Percentiles rank a stretch among this genome's conserved stretches.
These are phyloP conservation scores for Dynastes grantii DNA, from an alignment of 2,888 invertebrate genomes.

Conservation along the genomic window DNA sequence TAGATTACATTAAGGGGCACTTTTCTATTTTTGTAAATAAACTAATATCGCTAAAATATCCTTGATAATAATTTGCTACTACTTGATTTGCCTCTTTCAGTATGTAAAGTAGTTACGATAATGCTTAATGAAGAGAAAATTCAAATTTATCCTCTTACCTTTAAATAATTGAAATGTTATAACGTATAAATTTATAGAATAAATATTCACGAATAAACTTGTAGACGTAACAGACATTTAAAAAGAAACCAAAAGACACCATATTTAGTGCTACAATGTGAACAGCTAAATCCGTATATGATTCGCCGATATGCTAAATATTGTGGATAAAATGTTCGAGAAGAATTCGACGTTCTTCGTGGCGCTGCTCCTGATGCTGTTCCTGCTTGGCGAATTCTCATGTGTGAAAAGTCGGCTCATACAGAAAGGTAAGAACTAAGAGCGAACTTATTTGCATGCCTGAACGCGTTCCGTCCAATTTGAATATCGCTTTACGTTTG, in stretches of 20 bases:
- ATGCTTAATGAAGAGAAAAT: no score
- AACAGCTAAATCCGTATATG: constrained; percentile 11
- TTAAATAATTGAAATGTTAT: no score
- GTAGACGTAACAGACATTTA: background rate
- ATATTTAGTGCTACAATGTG: constrained; percentile 22
- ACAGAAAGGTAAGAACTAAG: constrained; percentile 55
- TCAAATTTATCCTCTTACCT: no score
- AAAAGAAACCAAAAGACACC: background rate
- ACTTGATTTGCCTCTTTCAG: no score
- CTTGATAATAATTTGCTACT: no score
- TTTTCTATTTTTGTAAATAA: no score
- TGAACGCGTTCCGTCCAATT: constrained; percentile 31
- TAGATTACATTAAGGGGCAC: no score
- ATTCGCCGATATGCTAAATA: constrained; percentile 8
- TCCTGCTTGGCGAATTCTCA: constrained; percentile 55
- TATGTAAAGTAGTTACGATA: no score
- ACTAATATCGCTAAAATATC: no score
- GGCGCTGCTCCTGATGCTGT: constrained; percentile 46
- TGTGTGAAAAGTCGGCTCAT: constrained; percentile 56
- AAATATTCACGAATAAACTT: background rate
- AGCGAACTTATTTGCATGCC: constrained; percentile 47
- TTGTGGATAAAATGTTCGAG: constrained; percentile 32
- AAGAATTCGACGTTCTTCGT: constrained; percentile 23
- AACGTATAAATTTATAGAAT: background rate
- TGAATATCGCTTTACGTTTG: constrained; percentile 33